Conservation (phyloP, 2,797 vertebrate genomes). For the Intellagama lesueurii region DNA sequence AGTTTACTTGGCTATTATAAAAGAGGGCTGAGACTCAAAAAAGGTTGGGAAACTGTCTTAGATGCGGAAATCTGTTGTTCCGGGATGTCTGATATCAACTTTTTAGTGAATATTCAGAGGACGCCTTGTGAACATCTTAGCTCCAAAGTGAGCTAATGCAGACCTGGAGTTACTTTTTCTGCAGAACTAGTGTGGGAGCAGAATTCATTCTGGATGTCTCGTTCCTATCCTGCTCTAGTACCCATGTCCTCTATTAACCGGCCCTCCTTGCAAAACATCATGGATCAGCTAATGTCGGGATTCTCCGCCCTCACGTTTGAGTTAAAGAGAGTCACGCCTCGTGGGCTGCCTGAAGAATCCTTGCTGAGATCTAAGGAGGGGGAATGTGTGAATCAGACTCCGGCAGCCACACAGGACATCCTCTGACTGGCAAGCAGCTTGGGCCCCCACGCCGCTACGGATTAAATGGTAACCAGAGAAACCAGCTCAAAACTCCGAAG, state of each 20-base stretch:
- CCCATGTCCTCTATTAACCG: background rate
- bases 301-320: background rate
- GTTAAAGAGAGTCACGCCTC: slow-evolving; percentile 18
- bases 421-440: background rate
- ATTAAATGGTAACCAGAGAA: slow-evolving; percentile 10
- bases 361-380: background rate
- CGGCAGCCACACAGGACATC: fast-evolving
- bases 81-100: too few species aligned
- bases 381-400: background rate
- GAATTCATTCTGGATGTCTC: slow-evolving; percentile 27
- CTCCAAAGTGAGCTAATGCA: background rate
- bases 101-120: background rate
- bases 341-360: background rate
- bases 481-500: background rate
- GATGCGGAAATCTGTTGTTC: too few species aligned
- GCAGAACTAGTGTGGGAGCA: background rate
- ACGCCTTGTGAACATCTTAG: background rate
- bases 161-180: background rate
- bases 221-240: background rate
- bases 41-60: too few species aligned
- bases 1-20: too few species aligned
- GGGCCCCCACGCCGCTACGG: background rate
- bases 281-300: background rate
- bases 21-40: too few species aligned
- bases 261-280: background rate